Base-by-base conservation (phyloP, 2,888 invertebrate species). In the Scelioninae gen. 1 region DNA sequence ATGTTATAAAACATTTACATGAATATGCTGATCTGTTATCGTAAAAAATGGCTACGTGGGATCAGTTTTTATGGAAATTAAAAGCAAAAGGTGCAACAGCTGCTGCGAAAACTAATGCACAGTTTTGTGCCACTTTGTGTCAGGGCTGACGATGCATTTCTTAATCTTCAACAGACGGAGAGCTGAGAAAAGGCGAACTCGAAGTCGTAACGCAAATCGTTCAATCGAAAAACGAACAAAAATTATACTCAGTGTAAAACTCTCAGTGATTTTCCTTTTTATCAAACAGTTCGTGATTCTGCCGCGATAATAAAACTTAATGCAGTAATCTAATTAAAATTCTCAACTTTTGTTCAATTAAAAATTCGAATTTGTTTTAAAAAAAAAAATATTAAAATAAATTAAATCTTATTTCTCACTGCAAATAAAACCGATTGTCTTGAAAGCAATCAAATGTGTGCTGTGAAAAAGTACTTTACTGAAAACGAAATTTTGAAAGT, bases 41-140 rank as follows among this genome's bases (percentile, higher is more conserved):
- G 51, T 32, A 68, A 69, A 56, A 69, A 56, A 45, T 13, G 13
- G n/a, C 8, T 38, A 9, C 3, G 47, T 38, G 32, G 38, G 55
- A 68, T 45, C 55, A 34, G 29, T 53, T 60, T 72, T 62, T 55
- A 72, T 72, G 72, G 13, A 72, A 72, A 72, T 72, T 56, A 69
- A 69, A 40, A 38, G 51, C 56, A 5, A 16, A 13, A 38, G 40
- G 29, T 45, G 62, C 72, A 72, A 53, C 72, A 72, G 72, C 53
- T 72, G 72, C 60, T 55, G 45, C 31, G 32, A 31, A 6, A 55
- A 45, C 16, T 66, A 53, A 66, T 66, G 66, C 66, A 49, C 49
- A 11, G 5, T 23, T 65, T 65, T 38, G 32, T 51, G 23, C 53
- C 31, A 23, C 65, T 65, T 53, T 65, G 49, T 49, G 15, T 49